Percentiles rank a stretch among this genome's conserved stretches.
phyloP scores from a whole-genome alignment of 1,140 invertebrate genomes.

The Acromyrmex heyeri region DNA sequence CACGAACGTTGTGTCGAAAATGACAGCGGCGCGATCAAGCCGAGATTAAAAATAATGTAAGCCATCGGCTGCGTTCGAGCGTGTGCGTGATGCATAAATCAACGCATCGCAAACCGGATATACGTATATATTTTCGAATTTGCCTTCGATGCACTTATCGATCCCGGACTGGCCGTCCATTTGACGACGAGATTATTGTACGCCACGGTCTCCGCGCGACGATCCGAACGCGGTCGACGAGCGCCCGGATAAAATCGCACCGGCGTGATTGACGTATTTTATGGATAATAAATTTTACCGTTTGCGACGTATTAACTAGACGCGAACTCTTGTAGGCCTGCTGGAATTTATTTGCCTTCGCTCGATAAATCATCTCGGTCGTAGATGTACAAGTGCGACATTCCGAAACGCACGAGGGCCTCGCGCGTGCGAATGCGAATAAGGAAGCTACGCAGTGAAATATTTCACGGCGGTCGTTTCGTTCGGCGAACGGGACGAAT shows the following conservation, averaged over 20 bases:
- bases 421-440: neutral
- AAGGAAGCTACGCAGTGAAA: constrained; percentile 45
- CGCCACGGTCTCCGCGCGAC: neutral
- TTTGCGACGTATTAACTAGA: constrained; percentile 64
- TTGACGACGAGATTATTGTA: constrained; percentile 57
- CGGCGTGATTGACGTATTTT: constrained; percentile 60
- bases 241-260: constrained; percentile 46
- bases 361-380: constrained; percentile 36
- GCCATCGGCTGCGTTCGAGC: neutral
- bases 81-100: constrained; percentile 60
- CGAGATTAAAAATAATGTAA: constrained; percentile 73
- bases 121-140: constrained; percentile 42
- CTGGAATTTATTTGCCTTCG: constrained; percentile 31
- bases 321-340: constrained; percentile 56
- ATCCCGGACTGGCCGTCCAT: constrained; percentile 16
- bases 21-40: constrained; percentile 48
- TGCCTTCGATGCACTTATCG: constrained; percentile 61
- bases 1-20: constrained; percentile 47
- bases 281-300: constrained; percentile 58
- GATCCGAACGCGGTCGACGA: constrained; percentile 26
- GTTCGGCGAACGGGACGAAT: constrained; percentile 26
- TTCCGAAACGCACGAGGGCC: neutral
- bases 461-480: constrained; percentile 43
- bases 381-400: neutral
- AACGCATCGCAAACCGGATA: constrained; percentile 20